Base-by-base conservation (phyloP, 1,140 invertebrate genomes). In the Nasonia giraulti region DNA sequence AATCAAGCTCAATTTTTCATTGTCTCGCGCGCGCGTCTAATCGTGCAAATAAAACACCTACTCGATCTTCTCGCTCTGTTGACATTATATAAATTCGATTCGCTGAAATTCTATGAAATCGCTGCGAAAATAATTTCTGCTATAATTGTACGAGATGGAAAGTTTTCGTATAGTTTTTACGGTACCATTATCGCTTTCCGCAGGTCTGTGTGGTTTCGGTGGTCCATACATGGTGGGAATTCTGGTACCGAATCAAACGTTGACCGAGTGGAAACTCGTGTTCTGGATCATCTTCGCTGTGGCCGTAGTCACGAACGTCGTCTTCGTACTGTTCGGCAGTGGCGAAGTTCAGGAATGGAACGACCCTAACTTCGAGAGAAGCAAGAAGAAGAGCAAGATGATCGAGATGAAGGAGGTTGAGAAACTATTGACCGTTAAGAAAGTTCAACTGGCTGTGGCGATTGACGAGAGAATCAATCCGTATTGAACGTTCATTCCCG, bases 231-330 rank as follows among this genome's bases (percentile, higher is more conserved):
- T 97, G n/a, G 96, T 97, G 44, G 96, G 96, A 81, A 93, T 95
- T 12, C 93, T 98, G 84, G 97, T 96, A 76, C 94, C 95, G 88
- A 94, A 96, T 91, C 95, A 95, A 89, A 95, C 95, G 7, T 88
- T 96, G 27, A 92, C 94, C 11, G 95, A 97, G 92, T 98, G 97
- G 97, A 94, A 96, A 85, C 90, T 94, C 5, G 96, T 98, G 2
- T 98, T 98, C 90, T 98, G 96, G 95, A 96, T 98, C 83, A 94
- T 96, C 1, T 94, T 96, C 69, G 95, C 91, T 0, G 94, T 97
- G 0, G 96, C 97, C 86, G 91, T 95, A 8, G 89, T 95, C 20
- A 97, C 97, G 0, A 97, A 96, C 83, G 86, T 96, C 10, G 89
- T 97, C 7, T 98, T 96, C 88, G 91, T 96, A 10, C 88, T 96